Conservation (phyloP, 1,140 invertebrate species). For the Panagrolaimus sp. region DNA sequence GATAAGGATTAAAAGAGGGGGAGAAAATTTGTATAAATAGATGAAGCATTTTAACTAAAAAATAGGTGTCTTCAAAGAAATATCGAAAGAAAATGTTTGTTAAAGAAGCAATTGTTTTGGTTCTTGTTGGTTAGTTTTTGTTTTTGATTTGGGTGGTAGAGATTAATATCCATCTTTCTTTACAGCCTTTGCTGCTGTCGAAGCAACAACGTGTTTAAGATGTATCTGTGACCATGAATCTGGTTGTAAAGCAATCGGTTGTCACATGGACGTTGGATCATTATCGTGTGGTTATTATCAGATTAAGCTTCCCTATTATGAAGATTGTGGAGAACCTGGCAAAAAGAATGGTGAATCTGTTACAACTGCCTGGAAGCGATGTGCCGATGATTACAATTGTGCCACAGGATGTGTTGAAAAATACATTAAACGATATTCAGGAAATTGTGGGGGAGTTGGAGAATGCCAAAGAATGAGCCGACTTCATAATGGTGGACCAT, state of each 20-base stretch:
- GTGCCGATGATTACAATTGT: conserved; percentile 51
- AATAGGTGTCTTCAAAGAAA: too few relatives aligned
- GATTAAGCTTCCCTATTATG: conserved; percentile 56
- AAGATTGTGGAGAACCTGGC: conserved; percentile 50
- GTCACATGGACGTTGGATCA: conserved; percentile 53
- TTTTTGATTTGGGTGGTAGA: too few relatives aligned
- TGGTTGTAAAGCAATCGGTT: conserved; percentile 46
- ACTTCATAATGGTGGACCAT: conserved; percentile 59
- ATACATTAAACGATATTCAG: conserved; percentile 33
- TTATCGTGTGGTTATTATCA: conserved; percentile 60
- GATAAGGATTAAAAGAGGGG: too few relatives aligned
- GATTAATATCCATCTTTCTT: too few relatives aligned
- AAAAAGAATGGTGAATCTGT: conserved; percentile 29
- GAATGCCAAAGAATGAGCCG: conserved; percentile 53
- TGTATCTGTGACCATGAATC: conserved; percentile 26
- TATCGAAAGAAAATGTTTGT: too few relatives aligned
- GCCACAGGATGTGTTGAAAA: conserved; percentile 53
- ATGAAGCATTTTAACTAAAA: too few relatives aligned
- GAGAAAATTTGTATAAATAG: too few relatives aligned
- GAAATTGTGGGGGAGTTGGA: conserved; percentile 33
- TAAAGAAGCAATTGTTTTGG: too few relatives aligned
- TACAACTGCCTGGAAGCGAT: conserved; percentile 46
- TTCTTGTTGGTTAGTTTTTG: too few relatives aligned
- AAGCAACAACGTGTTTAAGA: background rate
- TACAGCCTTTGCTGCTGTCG: too few relatives aligned